Conservation (phyloP, 2,888 invertebrate genomes). For the Hydraecia micacea region DNA sequence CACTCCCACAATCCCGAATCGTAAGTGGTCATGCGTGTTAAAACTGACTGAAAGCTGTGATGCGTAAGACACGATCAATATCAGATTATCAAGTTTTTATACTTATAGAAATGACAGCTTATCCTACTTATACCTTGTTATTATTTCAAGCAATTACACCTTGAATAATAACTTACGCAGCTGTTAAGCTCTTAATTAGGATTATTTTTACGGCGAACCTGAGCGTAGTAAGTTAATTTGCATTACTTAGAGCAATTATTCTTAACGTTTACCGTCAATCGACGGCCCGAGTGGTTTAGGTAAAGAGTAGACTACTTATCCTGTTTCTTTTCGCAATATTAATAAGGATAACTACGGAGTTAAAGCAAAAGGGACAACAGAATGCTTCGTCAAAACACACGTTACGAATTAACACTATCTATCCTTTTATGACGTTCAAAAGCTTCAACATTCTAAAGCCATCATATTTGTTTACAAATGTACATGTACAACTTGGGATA, state of each 20-base stretch:
- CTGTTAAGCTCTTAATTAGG: constrained; percentile 58
- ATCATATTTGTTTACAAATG: background rate
- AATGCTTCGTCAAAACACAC: background rate
- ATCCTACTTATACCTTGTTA: constrained; percentile 49
- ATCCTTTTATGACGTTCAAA: background rate
- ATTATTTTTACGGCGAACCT: constrained; percentile 48
- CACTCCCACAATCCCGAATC: background rate
- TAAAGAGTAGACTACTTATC: background rate
- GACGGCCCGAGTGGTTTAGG: background rate
- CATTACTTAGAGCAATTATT: constrained; percentile 34
- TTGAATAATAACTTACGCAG: constrained; percentile 40
- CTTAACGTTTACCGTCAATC: constrained; percentile 23
- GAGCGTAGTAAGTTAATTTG: constrained; percentile 56
- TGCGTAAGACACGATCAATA: background rate
- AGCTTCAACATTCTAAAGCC: background rate
- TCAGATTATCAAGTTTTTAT: background rate
- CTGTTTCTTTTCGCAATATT: background rate
- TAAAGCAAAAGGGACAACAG: background rate
- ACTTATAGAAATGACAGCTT: constrained; percentile 15
- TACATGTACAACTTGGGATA: background rate
- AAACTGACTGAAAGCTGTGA: background rate
- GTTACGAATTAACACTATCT: background rate
- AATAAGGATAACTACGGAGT: background rate
- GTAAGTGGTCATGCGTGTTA: background rate
- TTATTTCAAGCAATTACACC: constrained; percentile 57